Evolutionary conservation across 2,113 vertebrate species (phyloP).

Genomic region (Eretmochelys imbricata): DNA sequence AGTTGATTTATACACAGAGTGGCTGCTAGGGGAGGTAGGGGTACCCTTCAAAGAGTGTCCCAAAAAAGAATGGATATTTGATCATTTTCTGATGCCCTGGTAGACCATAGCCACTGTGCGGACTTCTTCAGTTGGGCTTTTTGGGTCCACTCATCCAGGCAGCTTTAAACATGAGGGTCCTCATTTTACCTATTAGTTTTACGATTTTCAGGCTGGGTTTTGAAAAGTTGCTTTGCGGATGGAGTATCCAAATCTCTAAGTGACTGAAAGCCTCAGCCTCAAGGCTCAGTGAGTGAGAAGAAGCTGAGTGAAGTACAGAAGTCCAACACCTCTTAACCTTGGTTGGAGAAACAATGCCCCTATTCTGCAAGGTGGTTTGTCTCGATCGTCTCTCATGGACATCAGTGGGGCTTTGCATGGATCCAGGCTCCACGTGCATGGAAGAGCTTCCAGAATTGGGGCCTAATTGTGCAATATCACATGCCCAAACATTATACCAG

Average conservation of each 20-base stretch:
- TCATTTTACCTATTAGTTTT: background rate
- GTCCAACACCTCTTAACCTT: background rate
- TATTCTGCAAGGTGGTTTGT: background rate
- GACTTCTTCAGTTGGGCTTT: no score
- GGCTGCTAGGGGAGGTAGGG: accelerated
- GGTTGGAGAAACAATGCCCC: background rate
- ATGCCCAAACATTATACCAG: background rate
- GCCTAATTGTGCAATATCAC: background rate
- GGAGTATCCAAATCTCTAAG: background rate
- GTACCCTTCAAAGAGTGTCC: background rate
- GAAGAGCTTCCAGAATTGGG: accelerated
- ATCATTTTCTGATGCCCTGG: no score
- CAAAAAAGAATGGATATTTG: no score
- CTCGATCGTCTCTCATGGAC: background rate
- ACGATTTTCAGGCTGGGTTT: no score
- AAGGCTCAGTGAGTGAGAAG: background rate
- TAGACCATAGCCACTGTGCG: background rate
- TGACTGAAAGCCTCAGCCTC: accelerated
- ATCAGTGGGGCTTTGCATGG: background rate
- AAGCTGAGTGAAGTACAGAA: background rate
- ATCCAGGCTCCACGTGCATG: background rate
- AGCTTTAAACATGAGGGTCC: background rate
- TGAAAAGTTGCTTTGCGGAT: background rate
- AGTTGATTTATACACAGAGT: accelerated
- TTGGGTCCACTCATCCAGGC: no score